Evolutionary conservation across 2,797 vertebrate genomes (phyloP), one percentile per base, ranked within the genome.

Genomic region (Xiphorhynchus erythropygius): DNA sequence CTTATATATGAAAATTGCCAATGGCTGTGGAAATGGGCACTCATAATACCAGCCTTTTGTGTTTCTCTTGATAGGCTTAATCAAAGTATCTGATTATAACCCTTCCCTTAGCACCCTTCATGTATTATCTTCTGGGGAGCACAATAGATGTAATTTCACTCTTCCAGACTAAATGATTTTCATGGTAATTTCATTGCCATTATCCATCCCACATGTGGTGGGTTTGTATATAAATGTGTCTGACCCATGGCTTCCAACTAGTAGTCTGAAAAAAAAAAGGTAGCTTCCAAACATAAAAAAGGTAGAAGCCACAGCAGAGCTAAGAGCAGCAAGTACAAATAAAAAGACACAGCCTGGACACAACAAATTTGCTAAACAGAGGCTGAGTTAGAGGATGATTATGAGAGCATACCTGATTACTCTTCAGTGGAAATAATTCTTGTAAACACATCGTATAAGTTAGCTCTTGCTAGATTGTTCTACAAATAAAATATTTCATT

Each of bases 51-150:
- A 81, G 87, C 65, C 91, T 93, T 93, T 78, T 5, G 1, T 73
- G 16, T 65, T 96, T 83, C 64, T 86, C 85, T 84, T 88, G 83
- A 91, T 89, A 94, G 89, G 91, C 83, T 83, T 90, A 94, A 96
- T 91, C 91, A 91, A 97, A 91, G 76, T 95, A 94, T 91, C 93
- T 86, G 91, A 94, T 93, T 96, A 94, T 90, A 94, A 81, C 76
- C 65, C 83, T 93, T 88, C 87, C 50, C 62, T 84, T 75, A 94
- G 85, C 67, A 84, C 85, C n/a, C n/a, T 95, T 86, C 85, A 68
- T 30, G 46, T 55, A 84, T 95, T 86, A 76, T 90, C 79, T 96
- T 70, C 37, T 90, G 76, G 73, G 76, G 83, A 95, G 91, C 69
- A 94, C 96, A 91, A 93, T 69, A 57, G 85, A 94, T 73, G 62